Evolutionary conservation across 2,113 vertebrate genomes (phyloP).

Genomic region (Hemiscyllium ocellatum): DNA sequence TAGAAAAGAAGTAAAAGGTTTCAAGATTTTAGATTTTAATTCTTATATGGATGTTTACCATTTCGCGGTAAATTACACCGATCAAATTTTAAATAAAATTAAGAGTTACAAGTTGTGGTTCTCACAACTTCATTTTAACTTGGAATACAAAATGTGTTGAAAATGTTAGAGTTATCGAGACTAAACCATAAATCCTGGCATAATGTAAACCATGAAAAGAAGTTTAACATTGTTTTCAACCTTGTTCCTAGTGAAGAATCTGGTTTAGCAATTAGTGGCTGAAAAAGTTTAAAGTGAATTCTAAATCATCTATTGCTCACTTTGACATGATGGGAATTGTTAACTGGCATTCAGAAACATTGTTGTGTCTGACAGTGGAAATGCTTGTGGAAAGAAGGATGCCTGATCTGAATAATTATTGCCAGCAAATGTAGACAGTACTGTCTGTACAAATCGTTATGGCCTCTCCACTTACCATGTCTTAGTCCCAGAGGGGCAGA

Average conservation of each 20-base stretch:
- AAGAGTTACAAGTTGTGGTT: neutral
- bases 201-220: neutral
- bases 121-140: neutral
- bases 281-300: neutral
- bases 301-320: constrained; percentile 6
- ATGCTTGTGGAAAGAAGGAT: constrained; percentile 45
- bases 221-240: neutral
- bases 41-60: neutral
- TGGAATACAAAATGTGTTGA: neutral
- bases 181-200: neutral
- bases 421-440: constrained; percentile 40
- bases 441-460: constrained; percentile 41
- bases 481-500: constrained; percentile 38
- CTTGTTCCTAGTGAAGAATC: neutral
- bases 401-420: constrained; percentile 41
- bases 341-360: constrained; percentile 39
- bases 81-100: neutral
- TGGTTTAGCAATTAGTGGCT: neutral
- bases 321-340: neutral
- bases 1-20: neutral
- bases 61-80: neutral
- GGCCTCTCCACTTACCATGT: constrained; percentile 38
- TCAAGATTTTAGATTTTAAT: neutral
- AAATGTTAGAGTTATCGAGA: neutral
- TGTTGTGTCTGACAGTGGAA: constrained; percentile 43